Percentiles rank a stretch among this genome's conserved stretches.
Conservation (phyloP, 2,113 vertebrate genomes). For the Brachyhypopomus gauderio region DNA sequence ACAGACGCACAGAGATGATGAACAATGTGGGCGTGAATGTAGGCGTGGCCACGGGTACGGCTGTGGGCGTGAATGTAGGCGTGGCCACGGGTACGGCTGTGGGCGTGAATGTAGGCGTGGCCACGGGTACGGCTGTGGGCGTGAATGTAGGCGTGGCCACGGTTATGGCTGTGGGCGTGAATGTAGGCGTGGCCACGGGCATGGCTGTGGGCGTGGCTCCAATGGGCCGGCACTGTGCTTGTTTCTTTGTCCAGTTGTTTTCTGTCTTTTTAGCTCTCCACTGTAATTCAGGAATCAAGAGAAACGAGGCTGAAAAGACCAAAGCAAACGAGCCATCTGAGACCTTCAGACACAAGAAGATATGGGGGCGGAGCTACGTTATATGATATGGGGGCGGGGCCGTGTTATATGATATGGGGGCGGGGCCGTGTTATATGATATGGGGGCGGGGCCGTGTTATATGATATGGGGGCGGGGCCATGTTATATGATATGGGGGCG, state of each 20-base stretch:
- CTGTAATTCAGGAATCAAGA: slow-evolving; percentile 19
- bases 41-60: no score
- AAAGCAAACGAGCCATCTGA: slow-evolving; percentile 15
- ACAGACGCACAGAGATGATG: neutral
- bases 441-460: neutral
- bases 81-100: no score
- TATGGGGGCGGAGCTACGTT: neutral
- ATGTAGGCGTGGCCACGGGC: no score
- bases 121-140: no score
- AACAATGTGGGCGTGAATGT: no score
- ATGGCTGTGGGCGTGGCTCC: no score
- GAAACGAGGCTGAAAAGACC: neutral
- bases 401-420: neutral
- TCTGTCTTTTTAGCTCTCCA: neutral
- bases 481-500: neutral
- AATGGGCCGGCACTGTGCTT: neutral
- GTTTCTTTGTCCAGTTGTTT: neutral
- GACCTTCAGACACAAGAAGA: neutral
- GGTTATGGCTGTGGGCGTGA: no score
- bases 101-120: no score
- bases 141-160: neutral
- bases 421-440: neutral
- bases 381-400: neutral
- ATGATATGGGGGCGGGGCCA: neutral
- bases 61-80: no score